Evolutionary conservation across 1,140 invertebrate genomes (phyloP).

Genomic region (Anadara kagoshimensis): DNA sequence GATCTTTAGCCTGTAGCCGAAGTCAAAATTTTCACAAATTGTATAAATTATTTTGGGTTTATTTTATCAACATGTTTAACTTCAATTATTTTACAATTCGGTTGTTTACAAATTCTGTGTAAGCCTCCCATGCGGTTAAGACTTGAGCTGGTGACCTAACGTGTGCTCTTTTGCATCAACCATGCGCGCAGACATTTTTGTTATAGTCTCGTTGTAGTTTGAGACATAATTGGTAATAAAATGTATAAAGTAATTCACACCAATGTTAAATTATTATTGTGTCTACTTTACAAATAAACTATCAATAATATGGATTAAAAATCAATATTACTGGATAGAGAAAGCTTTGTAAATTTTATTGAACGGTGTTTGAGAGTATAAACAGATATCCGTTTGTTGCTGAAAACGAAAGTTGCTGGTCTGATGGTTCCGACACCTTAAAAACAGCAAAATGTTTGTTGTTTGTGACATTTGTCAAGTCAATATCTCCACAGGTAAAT

Average conservation of each 20-base stretch:
- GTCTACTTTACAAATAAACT: not conserved
- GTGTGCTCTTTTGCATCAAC: too few relatives aligned
- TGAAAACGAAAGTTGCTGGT: not conserved
- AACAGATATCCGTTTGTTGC: slow-evolving; percentile 1
- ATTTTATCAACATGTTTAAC: too few relatives aligned
- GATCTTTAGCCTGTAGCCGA: too few relatives aligned
- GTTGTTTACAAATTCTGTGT: too few relatives aligned
- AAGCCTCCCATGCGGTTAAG: too few relatives aligned
- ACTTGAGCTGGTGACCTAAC: too few relatives aligned
- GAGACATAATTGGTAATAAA: too few relatives aligned
- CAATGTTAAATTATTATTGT: not conserved
- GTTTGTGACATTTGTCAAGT: slow-evolving; percentile 17
- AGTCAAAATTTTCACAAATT: too few relatives aligned
- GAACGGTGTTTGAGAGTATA: not conserved
- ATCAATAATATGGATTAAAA: not conserved
- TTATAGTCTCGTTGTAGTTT: too few relatives aligned
- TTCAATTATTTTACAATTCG: too few relatives aligned
- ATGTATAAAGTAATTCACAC: not conserved
- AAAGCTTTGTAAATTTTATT: not conserved
- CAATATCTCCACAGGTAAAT: slow-evolving; percentile 19
- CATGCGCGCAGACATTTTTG: too few relatives aligned
- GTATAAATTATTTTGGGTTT: too few relatives aligned
- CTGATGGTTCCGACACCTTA: not conserved
- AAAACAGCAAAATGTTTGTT: slow-evolving; percentile 12
- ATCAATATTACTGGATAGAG: not conserved